phyloP scores from a whole-genome alignment of 2,113 vertebrate species.

The Heterotilapia buettikoferi region DNA sequence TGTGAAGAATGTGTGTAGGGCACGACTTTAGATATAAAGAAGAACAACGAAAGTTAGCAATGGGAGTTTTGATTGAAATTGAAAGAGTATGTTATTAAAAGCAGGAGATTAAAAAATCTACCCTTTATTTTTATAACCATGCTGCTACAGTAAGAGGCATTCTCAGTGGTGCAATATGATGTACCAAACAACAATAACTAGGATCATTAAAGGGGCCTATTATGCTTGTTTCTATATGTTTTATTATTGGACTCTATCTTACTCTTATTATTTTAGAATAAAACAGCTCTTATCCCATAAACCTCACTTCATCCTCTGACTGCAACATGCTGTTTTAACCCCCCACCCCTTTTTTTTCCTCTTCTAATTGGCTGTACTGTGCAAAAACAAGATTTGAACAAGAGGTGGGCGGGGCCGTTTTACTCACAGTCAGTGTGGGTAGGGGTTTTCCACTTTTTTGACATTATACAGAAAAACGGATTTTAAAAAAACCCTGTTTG shows the following conservation, averaged over 20 bases:
- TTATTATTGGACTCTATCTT: background rate
- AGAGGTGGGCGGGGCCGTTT: background rate
- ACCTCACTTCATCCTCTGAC: background rate
- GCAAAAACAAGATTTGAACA: background rate
- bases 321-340: background rate
- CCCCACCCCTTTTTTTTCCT: accelerated
- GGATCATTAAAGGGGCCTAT: background rate
- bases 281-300: background rate
- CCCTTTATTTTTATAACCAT: background rate
- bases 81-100: background rate
- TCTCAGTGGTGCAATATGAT: background rate
- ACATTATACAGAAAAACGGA: accelerated
- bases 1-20: background rate
- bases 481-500: accelerated
- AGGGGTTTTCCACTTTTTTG: background rate
- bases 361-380: background rate
- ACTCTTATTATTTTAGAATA: background rate
- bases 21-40: background rate
- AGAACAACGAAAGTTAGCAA: background rate
- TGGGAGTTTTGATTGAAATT: background rate
- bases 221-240: background rate
- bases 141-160: background rate
- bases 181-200: background rate
- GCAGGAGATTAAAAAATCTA: background rate
- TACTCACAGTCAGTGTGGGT: background rate